These are phyloP conservation scores for Shargacucullia verbasci DNA, from an alignment of 2,888 invertebrate species.

Conservation along the genomic window DNA sequence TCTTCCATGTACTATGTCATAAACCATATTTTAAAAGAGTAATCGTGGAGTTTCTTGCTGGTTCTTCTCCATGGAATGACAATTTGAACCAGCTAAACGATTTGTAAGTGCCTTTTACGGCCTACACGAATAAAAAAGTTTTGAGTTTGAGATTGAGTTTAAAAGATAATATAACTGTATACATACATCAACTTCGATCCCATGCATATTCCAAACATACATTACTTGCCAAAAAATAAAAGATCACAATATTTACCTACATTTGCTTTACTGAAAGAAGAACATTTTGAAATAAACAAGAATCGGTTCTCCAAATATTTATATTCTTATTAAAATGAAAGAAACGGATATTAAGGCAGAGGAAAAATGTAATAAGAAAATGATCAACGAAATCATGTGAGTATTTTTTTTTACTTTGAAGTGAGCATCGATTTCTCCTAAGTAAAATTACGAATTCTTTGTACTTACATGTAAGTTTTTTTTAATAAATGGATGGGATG, in stretches of 20 bases:
- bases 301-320: constrained; percentile 29
- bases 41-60: too few species aligned
- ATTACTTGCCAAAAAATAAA: constrained; percentile 9
- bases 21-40: too few species aligned
- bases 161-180: too few species aligned
- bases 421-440: constrained; percentile 1
- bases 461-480: constrained; percentile 6
- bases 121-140: too few species aligned
- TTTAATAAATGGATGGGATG: constrained; percentile 6
- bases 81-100: too few species aligned
- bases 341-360: constrained; percentile 19
- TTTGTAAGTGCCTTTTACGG: too few species aligned
- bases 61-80: too few species aligned
- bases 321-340: constrained; percentile 17
- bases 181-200: too few species aligned
- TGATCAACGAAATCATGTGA: constrained; percentile 24
- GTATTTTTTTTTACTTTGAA: constrained; percentile 27
- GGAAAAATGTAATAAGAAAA: constrained; percentile 30
- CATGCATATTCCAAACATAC: neutral
- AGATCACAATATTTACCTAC: constrained; percentile 6
- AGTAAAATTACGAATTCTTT: constrained; percentile 21
- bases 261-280: constrained; percentile 7
- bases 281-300: constrained; percentile 13
- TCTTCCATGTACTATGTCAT: too few species aligned
- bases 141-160: too few species aligned